Evolutionary conservation across 2,888 invertebrate genomes (phyloP).

Genomic region (Euplagia quadripunctaria): DNA sequence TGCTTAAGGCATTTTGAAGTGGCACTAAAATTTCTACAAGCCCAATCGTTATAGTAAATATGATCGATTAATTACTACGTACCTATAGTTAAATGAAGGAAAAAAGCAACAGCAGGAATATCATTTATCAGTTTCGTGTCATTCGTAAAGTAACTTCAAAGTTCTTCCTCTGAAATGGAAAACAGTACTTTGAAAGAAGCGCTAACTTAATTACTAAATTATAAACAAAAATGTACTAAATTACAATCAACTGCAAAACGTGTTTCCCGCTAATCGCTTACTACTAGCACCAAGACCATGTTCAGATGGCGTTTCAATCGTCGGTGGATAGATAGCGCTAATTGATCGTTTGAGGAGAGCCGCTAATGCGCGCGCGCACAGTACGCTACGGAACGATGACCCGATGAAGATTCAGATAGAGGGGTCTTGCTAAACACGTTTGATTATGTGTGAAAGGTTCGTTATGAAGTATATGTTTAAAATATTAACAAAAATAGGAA

Average conservation of each 20-base stretch:
- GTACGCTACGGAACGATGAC: constrained; percentile 64
- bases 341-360: constrained; percentile 81
- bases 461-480: not conserved
- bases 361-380: constrained; percentile 78
- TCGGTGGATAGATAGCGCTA: constrained; percentile 78
- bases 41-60: too few relatives aligned
- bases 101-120: too few relatives aligned
- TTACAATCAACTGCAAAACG: not conserved
- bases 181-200: too few relatives aligned
- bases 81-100: too few relatives aligned
- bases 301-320: constrained; percentile 74
- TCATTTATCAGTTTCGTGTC: too few relatives aligned
- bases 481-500: not conserved
- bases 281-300: constrained; percentile 38
- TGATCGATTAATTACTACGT: too few relatives aligned
- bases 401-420: constrained; percentile 39
- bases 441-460: constrained; percentile 13
- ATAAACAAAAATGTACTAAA: too few relatives aligned
- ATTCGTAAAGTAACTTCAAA: too few relatives aligned
- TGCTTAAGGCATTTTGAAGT: too few relatives aligned
- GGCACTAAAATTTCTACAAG: too few relatives aligned
- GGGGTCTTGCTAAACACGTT: constrained; percentile 22
- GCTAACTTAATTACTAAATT: too few relatives aligned
- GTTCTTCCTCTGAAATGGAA: too few relatives aligned
- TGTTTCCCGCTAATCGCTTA: not conserved